Evolutionary conservation across 2,888 invertebrate genomes (phyloP), one percentile per base, ranked within the genome.

Genomic region (Mesorhabditis sp.): DNA sequence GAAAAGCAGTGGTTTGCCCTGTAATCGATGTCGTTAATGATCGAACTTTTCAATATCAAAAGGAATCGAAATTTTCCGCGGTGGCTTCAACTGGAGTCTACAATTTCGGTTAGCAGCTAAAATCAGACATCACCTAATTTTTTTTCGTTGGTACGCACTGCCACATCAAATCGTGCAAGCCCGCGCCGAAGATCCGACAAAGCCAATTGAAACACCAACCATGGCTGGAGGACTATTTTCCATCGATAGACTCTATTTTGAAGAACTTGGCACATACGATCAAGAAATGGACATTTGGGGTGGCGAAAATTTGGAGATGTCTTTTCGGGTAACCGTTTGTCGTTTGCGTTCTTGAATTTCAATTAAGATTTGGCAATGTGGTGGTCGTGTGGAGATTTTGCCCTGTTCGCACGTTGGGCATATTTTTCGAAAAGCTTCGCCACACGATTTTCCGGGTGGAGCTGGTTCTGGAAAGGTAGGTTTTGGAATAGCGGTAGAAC

Each of bases 11-110:
- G 2, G 91, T 91, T 7, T 92, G 92, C 81, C 94, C 94, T 0
- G 92, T 94, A 0, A 94, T 94, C 72, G 94, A 94, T 86, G 93
- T 97, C 28, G 92, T 98, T 65, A 94, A 93, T 73, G 95, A 97
- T 84, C 93, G 96, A 80, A 94, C 94, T 4, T 92, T 98, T 82
- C 93, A 95, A 50, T 98, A 97, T 86, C 92, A 92, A 4, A 94
- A 64, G 88, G 88, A 72, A 93, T 94, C 77, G 96, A 97, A 86
- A 90, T 95, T 66, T 95, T 96, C 83, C 95, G 95, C 92, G 98
- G 97, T 4, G 96, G 94, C 0, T 95, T 98, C 86, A 97, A 95
- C 87, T 97, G 97, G 96, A 92, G 94, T 79, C 88, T 98, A 15
- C 95, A 95, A 86, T 90, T 98, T 92, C 86, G 93, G 43, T 50